Evolutionary conservation across 2,797 vertebrate species (phyloP).

Genomic region (Pelobates cultripes): DNA sequence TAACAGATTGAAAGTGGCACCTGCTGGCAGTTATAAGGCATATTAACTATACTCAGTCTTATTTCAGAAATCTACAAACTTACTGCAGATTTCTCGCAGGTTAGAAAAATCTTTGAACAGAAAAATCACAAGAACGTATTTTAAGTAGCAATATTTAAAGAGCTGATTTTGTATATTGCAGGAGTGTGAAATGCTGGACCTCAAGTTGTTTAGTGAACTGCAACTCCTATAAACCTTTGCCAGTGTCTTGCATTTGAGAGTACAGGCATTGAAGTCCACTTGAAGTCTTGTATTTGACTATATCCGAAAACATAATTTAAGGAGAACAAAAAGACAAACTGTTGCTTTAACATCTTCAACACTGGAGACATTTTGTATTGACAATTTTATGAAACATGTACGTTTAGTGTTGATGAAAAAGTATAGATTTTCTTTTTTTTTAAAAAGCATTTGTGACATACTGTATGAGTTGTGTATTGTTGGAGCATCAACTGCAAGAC

Average conservation of each 20-base stretch:
- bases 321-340: not conserved
- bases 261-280: not conserved
- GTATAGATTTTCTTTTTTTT: conserved; percentile 14
- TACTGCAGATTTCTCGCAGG: conserved; percentile 55
- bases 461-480: not conserved
- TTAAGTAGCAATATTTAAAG: not conserved
- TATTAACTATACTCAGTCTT: conserved; percentile 53
- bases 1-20: conserved; percentile 54
- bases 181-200: too few relatives aligned
- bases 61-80: conserved; percentile 41
- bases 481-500: not conserved
- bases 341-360: conserved; percentile 7
- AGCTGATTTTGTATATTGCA: too few relatives aligned
- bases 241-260: not conserved
- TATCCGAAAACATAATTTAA: not conserved
- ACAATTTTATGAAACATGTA: conserved; percentile 12
- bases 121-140: conserved; percentile 31
- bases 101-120: conserved; percentile 4
- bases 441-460: conserved; percentile 5
- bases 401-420: conserved; percentile 14
- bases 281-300: too few relatives aligned
- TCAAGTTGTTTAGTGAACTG: too few relatives aligned
- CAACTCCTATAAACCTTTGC: too few relatives aligned
- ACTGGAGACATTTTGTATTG: not conserved
- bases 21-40: conserved; percentile 45